phyloP scores from a whole-genome alignment of 2,797 vertebrate species.

The Agapornis canus region DNA sequence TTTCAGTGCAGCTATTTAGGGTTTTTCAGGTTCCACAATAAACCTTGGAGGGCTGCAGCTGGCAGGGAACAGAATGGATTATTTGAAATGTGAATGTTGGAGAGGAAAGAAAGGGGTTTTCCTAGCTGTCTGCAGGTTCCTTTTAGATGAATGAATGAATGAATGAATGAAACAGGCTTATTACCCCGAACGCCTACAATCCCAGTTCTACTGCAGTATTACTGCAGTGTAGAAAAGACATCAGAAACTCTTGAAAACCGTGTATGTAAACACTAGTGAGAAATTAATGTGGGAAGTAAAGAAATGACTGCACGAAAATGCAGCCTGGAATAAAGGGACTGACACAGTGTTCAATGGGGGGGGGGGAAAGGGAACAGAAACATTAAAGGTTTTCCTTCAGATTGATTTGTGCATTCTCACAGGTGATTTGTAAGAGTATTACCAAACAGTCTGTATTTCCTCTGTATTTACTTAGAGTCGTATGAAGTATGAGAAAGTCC shows the following conservation, averaged over 20 bases:
- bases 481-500: conserved; percentile 98
- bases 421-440: neutral
- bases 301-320: neutral
- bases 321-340: neutral
- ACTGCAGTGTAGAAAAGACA: neutral
- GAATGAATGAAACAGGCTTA: neutral
- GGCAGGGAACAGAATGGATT: neutral
- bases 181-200: neutral
- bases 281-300: neutral
- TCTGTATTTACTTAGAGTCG: conserved; percentile 84
- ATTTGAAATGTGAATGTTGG: neutral
- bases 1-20: neutral
- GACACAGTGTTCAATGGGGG: neutral
- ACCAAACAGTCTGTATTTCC: neutral
- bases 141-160: too few species aligned
- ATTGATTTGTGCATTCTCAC: neutral
- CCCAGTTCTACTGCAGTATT: neutral
- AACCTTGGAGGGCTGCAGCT: neutral
- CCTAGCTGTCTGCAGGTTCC: neutral
- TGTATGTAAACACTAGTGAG: neutral
- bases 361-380: neutral
- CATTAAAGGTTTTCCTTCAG: neutral
- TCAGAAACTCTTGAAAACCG: neutral
- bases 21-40: neutral
- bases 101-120: neutral